Base-by-base conservation (phyloP, 2,113 vertebrate genomes). In the Castor canadensis region DNA sequence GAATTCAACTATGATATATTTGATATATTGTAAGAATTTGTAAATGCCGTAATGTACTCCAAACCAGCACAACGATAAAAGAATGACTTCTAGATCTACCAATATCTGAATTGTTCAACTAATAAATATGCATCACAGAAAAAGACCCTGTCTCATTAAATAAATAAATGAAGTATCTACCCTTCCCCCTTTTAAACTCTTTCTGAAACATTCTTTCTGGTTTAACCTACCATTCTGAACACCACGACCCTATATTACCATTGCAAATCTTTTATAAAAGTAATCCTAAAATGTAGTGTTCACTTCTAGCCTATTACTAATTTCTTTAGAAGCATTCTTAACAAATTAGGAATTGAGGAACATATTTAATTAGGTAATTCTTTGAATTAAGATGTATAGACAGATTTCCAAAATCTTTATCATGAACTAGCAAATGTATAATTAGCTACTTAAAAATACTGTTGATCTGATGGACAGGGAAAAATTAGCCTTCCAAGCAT, bases 271-370 rank as follows among this genome's bases (percentile, higher is more conserved):
- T 82, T 84, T 56, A 58, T 56, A 49, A 87, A 89, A 87, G 40
- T 82, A 82, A 79, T 8, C 38, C 93, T 77, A 87, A 87, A 83
- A 43, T 89, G 45, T 86, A 89, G 11, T 91, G 19, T 89, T 82
- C 6, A 87, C 43, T 89, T 20, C 47, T 82, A 96, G 67, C 54
- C 94, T 77, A 87, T 62, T 97, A 95, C 88, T 97, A 72, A 94
- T 98, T 98, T 98, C 95, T 96, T 77, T 93, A 83, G 96, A 97
- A 62, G 30, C 96, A 43, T 35, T 94, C 49, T 54, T 95, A 94
- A 79, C 88, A 96, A 82, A 97, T 92, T 93, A 84, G 90, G 94
- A 67, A 90, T 97, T 96, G 89, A 84, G 66, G 84, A 87, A 73
- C 22, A 54, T 94, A 95, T 66, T 30, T 83, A 96, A 92, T 72